Evolutionary conservation across 1,140 invertebrate species (phyloP), one percentile per base, ranked within the genome.

Genomic region (Monomorium pharaonis): DNA sequence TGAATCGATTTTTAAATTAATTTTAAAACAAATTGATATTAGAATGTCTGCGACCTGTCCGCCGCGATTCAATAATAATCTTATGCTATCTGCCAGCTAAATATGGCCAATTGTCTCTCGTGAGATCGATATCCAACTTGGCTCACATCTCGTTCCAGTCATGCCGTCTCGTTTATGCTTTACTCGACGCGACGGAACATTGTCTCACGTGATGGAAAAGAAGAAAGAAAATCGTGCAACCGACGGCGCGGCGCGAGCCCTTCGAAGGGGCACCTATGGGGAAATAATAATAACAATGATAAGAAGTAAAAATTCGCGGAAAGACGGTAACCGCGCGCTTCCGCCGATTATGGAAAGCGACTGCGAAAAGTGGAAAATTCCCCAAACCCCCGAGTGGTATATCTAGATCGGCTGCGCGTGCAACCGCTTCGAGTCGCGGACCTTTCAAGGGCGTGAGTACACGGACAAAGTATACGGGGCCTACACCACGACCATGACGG

Each of bases 381-480:
- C 27, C 78, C 12, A 83, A 83, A 83, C 16, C 67, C 24, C 6
- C 24, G 14, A 5, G 16, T 6, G 78, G 58, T 54, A 88, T 88
- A 88, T 88, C 80, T 87, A 88, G 72, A 88, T 88, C 80, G n/a
- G n/a, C n/a, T n/a, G 85, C 54, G 74, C 16, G 54, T 30, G 16
- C 42, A 30, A 56, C 42, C 54, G 24, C 33, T 62, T 49, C 77
- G 63, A 54, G 47, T 56, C 47, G 65, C 33, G 24, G 58, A 65
- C 30, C 67, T 74, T 89, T 86, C 84, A 89, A 89, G 88, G 87
- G 88, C 88, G 87, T 67, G 87, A 86, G 76, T 76, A 63, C 42
- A 65, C n/a, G 18, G 62, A 49, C 37, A 16, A 24, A 16, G 18
- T n/a, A n/a, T n/a, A n/a, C n/a, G 24, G 62, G 65, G 76, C 87